Evolutionary conservation across 2,888 invertebrate genomes (phyloP).

Genomic region (Microctonus hyperodae): DNA sequence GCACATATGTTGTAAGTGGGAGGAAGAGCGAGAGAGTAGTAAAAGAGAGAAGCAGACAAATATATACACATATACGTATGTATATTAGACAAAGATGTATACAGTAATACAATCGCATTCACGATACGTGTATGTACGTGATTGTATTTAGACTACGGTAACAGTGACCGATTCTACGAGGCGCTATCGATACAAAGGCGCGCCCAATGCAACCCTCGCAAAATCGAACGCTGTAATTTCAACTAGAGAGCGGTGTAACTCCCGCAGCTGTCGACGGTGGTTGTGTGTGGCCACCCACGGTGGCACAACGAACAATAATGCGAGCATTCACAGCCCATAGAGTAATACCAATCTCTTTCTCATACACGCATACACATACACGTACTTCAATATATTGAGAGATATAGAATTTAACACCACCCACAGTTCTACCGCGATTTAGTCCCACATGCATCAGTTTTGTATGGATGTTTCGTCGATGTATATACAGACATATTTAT

Average conservation of each 20-base stretch:
- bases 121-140: neutral
- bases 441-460: neutral
- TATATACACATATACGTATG: neutral
- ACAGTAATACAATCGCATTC: neutral
- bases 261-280: conserved; percentile 51
- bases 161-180: conserved; percentile 22
- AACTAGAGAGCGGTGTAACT: conserved; percentile 39
- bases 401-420: neutral
- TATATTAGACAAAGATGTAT: neutral
- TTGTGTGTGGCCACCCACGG: conserved; percentile 42
- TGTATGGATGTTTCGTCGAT: no score
- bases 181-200: conserved; percentile 31
- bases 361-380: neutral
- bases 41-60: neutral
- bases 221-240: conserved; percentile 47
- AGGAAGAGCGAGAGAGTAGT: neutral
- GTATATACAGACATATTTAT: neutral
- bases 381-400: neutral
- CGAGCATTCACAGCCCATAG: conserved; percentile 43
- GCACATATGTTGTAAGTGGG: neutral
- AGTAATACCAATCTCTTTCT: conserved; percentile 23
- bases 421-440: conserved; percentile 10
- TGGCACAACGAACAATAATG: conserved; percentile 50
- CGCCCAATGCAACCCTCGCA: conserved; percentile 22
- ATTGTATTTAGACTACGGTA: conserved; percentile 3